Conservation (phyloP, 2,113 vertebrate species). For the Gambusia affinis region DNA sequence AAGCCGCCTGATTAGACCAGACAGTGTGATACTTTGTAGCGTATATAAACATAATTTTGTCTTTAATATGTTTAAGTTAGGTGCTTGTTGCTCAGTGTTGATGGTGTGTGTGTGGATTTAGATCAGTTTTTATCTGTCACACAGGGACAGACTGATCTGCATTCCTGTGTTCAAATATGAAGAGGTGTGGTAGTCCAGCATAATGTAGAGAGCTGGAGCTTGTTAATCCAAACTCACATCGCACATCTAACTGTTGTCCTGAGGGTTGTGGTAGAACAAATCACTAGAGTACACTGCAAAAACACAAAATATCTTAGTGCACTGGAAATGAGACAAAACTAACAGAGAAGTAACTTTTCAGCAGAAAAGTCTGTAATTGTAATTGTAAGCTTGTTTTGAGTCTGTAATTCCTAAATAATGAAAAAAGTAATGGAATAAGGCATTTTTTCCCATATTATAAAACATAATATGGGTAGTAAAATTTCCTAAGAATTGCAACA, state of each 20-base stretch:
- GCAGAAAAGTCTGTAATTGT: too few relatives aligned
- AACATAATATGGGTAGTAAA: too few relatives aligned
- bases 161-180: constrained; percentile 1
- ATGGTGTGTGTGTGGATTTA: constrained; percentile 14
- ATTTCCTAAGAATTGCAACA: too few relatives aligned
- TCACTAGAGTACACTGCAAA: background rate
- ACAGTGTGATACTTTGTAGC: background rate
- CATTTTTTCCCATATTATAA: too few relatives aligned
- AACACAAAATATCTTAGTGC: too few relatives aligned
- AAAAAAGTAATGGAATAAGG: too few relatives aligned
- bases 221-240: background rate
- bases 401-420: too few relatives aligned
- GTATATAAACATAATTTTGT: background rate
- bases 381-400: too few relatives aligned
- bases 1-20: background rate
- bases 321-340: too few relatives aligned
- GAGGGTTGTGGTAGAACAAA: background rate
- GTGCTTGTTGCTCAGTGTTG: background rate
- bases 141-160: constrained; percentile 19
- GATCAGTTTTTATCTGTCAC: constrained; percentile 28
- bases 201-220: constrained; percentile 13
- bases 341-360: too few relatives aligned
- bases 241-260: constrained; percentile 22
- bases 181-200: background rate
- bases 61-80: background rate